Conservation (phyloP, 2,113 vertebrate species). For the Oryzias curvinotus region DNA sequence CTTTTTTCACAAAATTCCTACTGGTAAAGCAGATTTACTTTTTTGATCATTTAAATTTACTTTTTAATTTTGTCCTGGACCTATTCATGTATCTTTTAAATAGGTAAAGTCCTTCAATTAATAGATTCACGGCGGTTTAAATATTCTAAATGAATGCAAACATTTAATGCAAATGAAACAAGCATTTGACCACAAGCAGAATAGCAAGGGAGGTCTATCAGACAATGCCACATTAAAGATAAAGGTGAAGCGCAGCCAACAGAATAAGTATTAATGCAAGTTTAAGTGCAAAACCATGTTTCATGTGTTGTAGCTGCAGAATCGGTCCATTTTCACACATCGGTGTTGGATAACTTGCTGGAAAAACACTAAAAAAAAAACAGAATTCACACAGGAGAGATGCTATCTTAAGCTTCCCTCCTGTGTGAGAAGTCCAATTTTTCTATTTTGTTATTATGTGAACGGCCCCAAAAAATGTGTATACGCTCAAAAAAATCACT, state of each 20-base stretch:
- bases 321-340: conserved; percentile 18
- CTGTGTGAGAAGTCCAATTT: no score
- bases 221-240: neutral
- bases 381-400: conserved; percentile 7
- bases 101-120: no score
- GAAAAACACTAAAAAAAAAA: neutral
- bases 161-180: neutral
- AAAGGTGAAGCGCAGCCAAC: neutral
- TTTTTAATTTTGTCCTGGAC: no score
- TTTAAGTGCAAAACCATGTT: conserved; percentile 30
- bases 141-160: neutral
- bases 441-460: no score
- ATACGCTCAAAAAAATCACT: no score
- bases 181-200: neutral
- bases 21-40: no score
- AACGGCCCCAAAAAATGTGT: no score
- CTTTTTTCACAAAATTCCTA: neutral
- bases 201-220: no score
- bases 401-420: neutral
- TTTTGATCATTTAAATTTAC: no score
- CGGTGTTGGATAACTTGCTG: neutral
- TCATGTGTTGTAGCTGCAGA: conserved; percentile 11
- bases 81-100: no score
- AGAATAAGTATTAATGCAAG: conserved; percentile 8
- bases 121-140: no score